Base-by-base conservation (phyloP, 2,888 invertebrate genomes). In the Drosophila mulleri region DNA sequence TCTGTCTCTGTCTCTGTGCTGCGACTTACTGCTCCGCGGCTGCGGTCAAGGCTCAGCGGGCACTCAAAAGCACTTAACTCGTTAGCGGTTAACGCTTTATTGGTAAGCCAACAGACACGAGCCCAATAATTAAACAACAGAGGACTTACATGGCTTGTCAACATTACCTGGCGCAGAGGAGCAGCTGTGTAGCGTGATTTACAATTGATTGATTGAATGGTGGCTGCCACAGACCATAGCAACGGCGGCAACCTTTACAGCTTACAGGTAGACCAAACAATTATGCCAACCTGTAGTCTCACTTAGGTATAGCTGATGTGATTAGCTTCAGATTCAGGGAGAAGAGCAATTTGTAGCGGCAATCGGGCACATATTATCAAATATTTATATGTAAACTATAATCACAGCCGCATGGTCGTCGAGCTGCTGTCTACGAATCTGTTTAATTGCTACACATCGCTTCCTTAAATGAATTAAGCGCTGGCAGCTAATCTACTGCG, bases 61-160 rank as follows among this genome's bases (percentile, higher is more conserved):
- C 80, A 71, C 71, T 74, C 89, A 76, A 86, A 80, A 89, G 89
- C 85, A 86, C 85, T 86, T 86, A 86, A 86, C 89, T 86, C 89
- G 88, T 86, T 86, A 86, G 85, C 82, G 85, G 85, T 86, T 82
- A 78, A 84, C 78, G 85, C 75, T 72, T 73, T 87, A 84, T 89
- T 82, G 85, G 85, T 82, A 80, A 75, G 75, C 85, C 89, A 73
- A 70, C 75, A 69, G 77, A 66, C 62, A 67, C 67, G 70, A 69
- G 77, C 77, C 70, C 82, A 75, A 86, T 88, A 86, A 88, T 88
- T 84, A 88, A 83, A 87, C 89, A 89, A 73, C 66, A 67, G 32
- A 39, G 56, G 69, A 70, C 69, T 75, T 78, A 78, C 78, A 78
- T 66, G 83, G 78, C 79, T 79, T 88, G 83, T 82, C 83, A 80